Percentiles rank a stretch among this genome's conserved stretches.
phyloP scores from a whole-genome alignment of 1,140 invertebrate species.

The Bombyx mori region DNA sequence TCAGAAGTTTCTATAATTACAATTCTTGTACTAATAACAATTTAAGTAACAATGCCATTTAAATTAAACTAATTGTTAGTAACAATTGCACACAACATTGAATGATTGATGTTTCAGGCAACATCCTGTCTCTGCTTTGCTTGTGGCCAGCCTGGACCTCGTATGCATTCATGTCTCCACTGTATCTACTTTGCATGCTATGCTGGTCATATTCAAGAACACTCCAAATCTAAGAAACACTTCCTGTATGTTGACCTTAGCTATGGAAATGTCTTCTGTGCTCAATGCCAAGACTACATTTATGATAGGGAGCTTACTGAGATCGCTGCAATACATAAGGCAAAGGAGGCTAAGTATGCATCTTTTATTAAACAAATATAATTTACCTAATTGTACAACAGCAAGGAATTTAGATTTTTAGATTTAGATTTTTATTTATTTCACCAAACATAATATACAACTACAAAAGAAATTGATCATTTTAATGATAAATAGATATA shows the following conservation, averaged over 20 bases:
- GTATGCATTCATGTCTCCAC: slow-evolving; percentile 90
- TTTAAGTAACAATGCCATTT: no score
- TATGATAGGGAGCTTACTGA: slow-evolving; percentile 82
- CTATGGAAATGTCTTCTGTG: slow-evolving; percentile 93
- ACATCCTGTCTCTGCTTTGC: slow-evolving; percentile 83
- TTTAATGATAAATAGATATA: not conserved
- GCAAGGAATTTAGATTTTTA: no score
- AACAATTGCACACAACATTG: no score
- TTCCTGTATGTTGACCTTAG: slow-evolving; percentile 88
- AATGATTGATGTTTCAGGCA: slow-evolving; percentile 67
- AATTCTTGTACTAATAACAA: no score
- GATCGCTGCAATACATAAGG: slow-evolving; percentile 71
- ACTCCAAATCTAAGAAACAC: slow-evolving; percentile 86
- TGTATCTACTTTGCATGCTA: slow-evolving; percentile 95
- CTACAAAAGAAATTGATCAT: no score
- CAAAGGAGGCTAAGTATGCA: slow-evolving; percentile 74
- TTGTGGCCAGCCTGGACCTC: slow-evolving; percentile 81
- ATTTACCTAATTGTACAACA: no score
- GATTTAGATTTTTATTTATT: not conserved
- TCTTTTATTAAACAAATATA: slow-evolving; percentile 2
- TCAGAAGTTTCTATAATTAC: no score
- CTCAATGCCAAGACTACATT: slow-evolving; percentile 92
- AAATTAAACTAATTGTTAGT: no score
- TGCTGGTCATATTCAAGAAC: slow-evolving; percentile 86
- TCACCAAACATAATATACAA: not conserved